Evolutionary conservation across 2,888 invertebrate species (phyloP).

Genomic region (Eupelmus urozonus): DNA sequence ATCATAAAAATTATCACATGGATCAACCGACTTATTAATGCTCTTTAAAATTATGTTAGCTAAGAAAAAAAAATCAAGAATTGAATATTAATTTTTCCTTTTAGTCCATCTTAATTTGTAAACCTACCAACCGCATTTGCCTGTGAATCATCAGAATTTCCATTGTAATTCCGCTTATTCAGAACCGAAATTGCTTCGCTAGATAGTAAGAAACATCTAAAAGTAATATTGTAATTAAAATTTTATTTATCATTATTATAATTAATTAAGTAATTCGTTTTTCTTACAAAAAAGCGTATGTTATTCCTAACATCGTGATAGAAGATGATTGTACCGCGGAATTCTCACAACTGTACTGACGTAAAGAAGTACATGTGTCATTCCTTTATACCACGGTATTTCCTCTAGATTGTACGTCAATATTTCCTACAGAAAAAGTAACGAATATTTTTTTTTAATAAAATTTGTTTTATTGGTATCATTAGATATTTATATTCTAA

Average conservation of each 20-base stretch:
- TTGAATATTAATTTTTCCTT: neutral
- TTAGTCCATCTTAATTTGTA: neutral
- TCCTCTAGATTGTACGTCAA: slow-evolving; percentile 11
- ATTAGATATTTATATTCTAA: too few relatives aligned
- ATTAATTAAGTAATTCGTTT: neutral
- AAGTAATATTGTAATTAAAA: neutral
- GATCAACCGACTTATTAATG: slow-evolving; percentile 71
- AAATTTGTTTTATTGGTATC: too few relatives aligned
- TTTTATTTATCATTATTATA: neutral
- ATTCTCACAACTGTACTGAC: slow-evolving; percentile 9
- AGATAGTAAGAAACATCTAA: too few relatives aligned
- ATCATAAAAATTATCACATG: slow-evolving; percentile 76
- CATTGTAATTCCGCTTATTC: too few relatives aligned
- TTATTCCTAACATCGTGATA: neutral
- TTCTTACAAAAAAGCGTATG: neutral
- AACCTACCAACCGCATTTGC: neutral
- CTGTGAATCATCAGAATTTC: neutral
- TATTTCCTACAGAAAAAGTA: neutral
- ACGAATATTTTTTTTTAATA: too few relatives aligned
- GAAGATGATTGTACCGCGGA: neutral
- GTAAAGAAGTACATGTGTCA: slow-evolving; percentile 5
- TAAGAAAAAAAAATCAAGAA: neutral
- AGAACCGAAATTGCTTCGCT: too few relatives aligned
- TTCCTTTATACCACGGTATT: neutral
- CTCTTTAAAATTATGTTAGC: slow-evolving; percentile 55